Conservation (phyloP, 2,113 vertebrate genomes). For the Phaetusa simplex region DNA sequence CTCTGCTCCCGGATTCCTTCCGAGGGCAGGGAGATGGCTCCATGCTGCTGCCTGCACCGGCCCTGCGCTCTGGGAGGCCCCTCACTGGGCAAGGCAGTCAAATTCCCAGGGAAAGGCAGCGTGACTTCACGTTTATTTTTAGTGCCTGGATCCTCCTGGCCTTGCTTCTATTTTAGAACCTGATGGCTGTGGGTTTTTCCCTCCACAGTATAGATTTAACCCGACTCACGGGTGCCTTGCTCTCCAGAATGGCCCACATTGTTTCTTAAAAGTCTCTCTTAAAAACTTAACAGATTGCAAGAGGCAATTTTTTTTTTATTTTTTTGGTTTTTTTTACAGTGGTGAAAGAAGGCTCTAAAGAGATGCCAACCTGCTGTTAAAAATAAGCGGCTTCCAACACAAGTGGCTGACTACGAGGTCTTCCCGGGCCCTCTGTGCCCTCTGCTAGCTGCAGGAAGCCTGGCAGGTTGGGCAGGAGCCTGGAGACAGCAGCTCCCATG, state of each 20-base stretch:
- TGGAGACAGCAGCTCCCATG: background rate
- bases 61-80: background rate
- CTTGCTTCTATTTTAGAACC: conserved; percentile 7
- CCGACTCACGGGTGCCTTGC: background rate
- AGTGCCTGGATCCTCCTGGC: background rate
- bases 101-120: background rate
- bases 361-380: background rate
- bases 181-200: background rate
- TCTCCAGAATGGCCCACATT: background rate
- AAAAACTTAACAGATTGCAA: background rate
- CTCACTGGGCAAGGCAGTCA: background rate
- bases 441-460: background rate
- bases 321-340: too few species aligned
- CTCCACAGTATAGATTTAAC: background rate
- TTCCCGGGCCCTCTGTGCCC: background rate
- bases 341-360: background rate
- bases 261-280: background rate
- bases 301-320: background rate
- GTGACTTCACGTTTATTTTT: background rate
- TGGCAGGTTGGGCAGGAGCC: background rate
- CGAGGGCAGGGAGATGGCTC: accelerated
- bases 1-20: background rate
- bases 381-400: background rate
- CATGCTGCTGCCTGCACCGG: accelerated
- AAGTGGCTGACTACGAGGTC: background rate